These are phyloP conservation scores for Podargus strigoides DNA, from an alignment of 2,797 vertebrate species.

Conservation along the genomic window DNA sequence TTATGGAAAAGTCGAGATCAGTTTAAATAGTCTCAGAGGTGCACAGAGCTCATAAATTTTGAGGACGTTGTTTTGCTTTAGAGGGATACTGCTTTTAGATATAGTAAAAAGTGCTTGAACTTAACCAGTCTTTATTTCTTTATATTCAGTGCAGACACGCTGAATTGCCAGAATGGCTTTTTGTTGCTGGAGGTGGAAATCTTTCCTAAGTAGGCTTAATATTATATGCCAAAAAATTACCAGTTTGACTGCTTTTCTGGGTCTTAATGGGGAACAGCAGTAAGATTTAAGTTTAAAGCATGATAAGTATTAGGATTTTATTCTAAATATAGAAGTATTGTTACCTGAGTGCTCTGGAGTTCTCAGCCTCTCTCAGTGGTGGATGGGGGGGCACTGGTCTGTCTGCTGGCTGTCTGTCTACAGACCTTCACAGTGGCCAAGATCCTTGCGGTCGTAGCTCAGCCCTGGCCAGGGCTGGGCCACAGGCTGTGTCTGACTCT, in stretches of 20 bases:
- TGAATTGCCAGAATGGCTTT: slow-evolving; percentile 17
- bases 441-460: neutral
- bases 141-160: neutral
- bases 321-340: neutral
- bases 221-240: neutral
- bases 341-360: neutral
- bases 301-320: neutral
- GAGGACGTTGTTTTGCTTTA: slow-evolving; percentile 1
- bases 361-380: neutral
- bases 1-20: neutral
- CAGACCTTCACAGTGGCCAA: neutral
- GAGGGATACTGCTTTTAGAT: neutral
- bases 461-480: neutral
- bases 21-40: neutral
- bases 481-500: neutral
- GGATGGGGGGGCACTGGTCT: neutral
- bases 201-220: neutral
- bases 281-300: neutral
- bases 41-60: neutral
- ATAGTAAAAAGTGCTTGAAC: neutral
- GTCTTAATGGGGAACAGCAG: neutral
- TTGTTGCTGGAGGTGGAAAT: neutral
- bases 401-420: too few relatives aligned
- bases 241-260: neutral
- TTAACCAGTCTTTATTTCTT: slow-evolving; percentile 9